Conservation (phyloP, 1,140 invertebrate species). For the Saccostrea cuccullata region DNA sequence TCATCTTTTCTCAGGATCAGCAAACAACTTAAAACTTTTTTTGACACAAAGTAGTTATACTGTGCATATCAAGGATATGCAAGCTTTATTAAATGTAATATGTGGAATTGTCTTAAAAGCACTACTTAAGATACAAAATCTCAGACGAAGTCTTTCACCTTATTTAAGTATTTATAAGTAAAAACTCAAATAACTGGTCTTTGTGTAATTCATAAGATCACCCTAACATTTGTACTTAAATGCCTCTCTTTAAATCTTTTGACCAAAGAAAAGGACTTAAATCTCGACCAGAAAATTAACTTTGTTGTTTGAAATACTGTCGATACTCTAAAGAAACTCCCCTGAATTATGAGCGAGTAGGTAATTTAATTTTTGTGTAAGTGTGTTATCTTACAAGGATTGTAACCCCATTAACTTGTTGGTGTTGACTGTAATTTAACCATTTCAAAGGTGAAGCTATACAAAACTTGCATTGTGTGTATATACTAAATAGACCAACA, state of each 20-base stretch:
- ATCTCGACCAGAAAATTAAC: background rate
- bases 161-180: background rate
- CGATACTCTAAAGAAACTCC: background rate
- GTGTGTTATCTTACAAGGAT: background rate
- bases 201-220: background rate
- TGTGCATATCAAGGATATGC: too few relatives aligned
- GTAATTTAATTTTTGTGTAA: slow-evolving; percentile 10
- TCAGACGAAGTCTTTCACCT: background rate
- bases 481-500: too few relatives aligned
- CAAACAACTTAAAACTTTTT: background rate
- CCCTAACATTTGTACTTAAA: background rate
- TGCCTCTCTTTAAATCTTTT: background rate
- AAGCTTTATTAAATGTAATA: too few relatives aligned
- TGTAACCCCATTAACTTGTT: background rate
- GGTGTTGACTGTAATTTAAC: background rate
- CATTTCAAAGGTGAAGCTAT: background rate
- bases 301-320: background rate
- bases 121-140: background rate
- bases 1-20: background rate
- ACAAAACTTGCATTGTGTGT: too few relatives aligned
- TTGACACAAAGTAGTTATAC: too few relatives aligned
- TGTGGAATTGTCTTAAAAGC: too few relatives aligned
- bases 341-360: background rate
- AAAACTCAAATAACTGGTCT: background rate
- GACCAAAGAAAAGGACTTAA: background rate